Evolutionary conservation across 2,113 vertebrate genomes (phyloP).

Genomic region (Lonchura striata): DNA sequence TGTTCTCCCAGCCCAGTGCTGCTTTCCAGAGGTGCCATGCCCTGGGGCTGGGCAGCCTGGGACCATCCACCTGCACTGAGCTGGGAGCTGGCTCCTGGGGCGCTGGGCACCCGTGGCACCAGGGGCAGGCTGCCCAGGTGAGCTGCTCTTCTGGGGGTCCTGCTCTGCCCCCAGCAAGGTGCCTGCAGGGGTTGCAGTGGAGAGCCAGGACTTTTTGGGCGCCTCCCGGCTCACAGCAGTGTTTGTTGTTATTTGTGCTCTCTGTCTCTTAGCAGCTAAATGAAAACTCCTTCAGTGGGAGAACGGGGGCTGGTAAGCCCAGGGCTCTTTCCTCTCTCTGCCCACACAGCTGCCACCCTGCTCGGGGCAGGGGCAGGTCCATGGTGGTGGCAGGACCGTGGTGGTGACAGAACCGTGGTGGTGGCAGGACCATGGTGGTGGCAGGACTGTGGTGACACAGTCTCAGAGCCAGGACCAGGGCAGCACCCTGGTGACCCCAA

Average conservation of each 20-base stretch:
- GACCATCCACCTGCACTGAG: fast-evolving
- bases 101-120: background rate
- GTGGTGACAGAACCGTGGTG: fast-evolving
- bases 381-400: fast-evolving
- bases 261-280: conserved; percentile 62
- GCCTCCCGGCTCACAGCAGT: background rate
- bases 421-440: fast-evolving
- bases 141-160: background rate
- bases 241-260: conserved; percentile 63
- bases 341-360: fast-evolving
- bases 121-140: fast-evolving
- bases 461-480: background rate
- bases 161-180: background rate
- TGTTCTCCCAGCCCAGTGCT: background rate
- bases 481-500: background rate
- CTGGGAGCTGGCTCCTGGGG: background rate
- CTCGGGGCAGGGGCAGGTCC: fast-evolving
- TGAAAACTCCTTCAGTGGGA: background rate
- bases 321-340: background rate
- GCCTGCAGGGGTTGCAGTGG: background rate
- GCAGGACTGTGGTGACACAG: fast-evolving
- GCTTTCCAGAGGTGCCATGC: background rate
- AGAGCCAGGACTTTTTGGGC: background rate
- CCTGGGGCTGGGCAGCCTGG: fast-evolving
- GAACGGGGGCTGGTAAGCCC: background rate